Percentiles rank a stretch among this genome's conserved stretches.
phyloP scores from a whole-genome alignment of 2,113 vertebrate genomes.

The Camelus bactrianus region DNA sequence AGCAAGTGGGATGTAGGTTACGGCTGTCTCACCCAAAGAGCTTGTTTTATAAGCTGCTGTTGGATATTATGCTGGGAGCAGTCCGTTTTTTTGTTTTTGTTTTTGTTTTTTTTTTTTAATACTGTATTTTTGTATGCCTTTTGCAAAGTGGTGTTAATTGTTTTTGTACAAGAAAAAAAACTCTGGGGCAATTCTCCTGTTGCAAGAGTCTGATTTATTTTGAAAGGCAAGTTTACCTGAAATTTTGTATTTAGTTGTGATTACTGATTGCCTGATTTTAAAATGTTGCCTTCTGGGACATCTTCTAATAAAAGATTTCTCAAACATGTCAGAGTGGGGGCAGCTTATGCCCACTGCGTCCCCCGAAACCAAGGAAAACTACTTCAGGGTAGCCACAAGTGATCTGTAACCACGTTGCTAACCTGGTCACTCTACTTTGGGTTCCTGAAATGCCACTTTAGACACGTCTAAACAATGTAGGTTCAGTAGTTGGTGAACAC shows the following conservation, averaged over 20 bases:
- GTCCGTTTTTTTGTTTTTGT: conserved; percentile 68
- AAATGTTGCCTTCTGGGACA: conserved; percentile 78
- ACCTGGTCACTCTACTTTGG: conserved; percentile 79
- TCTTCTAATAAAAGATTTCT: conserved; percentile 82
- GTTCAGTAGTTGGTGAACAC: conserved; percentile 52
- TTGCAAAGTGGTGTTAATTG: conserved; percentile 87
- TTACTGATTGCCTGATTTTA: conserved; percentile 74
- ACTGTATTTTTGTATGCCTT: conserved; percentile 91
- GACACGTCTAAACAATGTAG: conserved; percentile 72
- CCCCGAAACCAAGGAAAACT: conserved; percentile 31
- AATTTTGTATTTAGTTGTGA: conserved; percentile 79
- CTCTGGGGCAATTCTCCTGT: conserved; percentile 57
- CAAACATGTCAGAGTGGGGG: conserved; percentile 63
- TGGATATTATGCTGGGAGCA: conserved; percentile 85
- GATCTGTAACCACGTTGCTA: conserved; percentile 61
- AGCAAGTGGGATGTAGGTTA: conserved; percentile 58
- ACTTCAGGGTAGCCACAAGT: conserved; percentile 30
- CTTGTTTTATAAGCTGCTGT: conserved; percentile 87
- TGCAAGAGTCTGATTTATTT: conserved; percentile 81
- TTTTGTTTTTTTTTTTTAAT: conserved; percentile 72
- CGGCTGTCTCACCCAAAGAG: conserved; percentile 64
- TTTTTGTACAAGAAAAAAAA: conserved; percentile 80
- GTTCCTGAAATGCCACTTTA: conserved; percentile 81
- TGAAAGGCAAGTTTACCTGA: conserved; percentile 73
- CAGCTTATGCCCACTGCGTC: conserved; percentile 3